Conservation (phyloP, 2,113 vertebrate genomes). For the Periophthalmus modestus region DNA sequence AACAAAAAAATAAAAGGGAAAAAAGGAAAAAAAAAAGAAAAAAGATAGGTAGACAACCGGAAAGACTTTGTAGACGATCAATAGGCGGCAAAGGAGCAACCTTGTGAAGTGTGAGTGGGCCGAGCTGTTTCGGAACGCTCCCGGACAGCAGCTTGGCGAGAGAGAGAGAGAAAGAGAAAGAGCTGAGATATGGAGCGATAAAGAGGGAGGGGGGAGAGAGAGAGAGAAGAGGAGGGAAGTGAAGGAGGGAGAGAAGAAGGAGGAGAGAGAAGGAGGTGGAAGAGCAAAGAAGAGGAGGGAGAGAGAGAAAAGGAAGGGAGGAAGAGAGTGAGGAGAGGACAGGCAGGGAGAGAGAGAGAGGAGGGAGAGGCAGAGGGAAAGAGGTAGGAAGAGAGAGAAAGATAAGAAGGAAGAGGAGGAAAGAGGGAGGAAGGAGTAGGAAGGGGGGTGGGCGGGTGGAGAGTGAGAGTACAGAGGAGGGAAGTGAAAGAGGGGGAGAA, state of each 20-base stretch:
- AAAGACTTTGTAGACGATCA: conserved; percentile 54
- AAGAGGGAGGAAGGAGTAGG: too few relatives aligned
- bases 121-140: conserved; percentile 62
- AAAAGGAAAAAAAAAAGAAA: conserved; percentile 35
- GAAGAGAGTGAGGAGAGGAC: too few relatives aligned
- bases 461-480: too few relatives aligned
- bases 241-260: conserved; percentile 4
- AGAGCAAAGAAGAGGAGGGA: conserved; percentile 2
- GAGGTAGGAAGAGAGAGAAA: background rate
- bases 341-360: too few relatives aligned
- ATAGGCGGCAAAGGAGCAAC: conserved; percentile 63
- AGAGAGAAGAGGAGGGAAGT: conserved; percentile 25
- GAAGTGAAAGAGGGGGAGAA: too few relatives aligned
- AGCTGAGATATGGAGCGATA: conserved; percentile 26
- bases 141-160: conserved; percentile 37
- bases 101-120: conserved; percentile 76
- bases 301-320: conserved; percentile 3
- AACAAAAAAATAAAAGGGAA: conserved; percentile 8
- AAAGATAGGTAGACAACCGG: conserved; percentile 43
- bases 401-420: background rate
- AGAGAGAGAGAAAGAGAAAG: too few relatives aligned
- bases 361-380: too few relatives aligned
- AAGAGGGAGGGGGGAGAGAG: conserved; percentile 31
- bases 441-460: too few relatives aligned
- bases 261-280: background rate